Evolutionary conservation across 2,888 invertebrate genomes (phyloP), one percentile per base, ranked within the genome.

Genomic region (Epiblema foenella): DNA sequence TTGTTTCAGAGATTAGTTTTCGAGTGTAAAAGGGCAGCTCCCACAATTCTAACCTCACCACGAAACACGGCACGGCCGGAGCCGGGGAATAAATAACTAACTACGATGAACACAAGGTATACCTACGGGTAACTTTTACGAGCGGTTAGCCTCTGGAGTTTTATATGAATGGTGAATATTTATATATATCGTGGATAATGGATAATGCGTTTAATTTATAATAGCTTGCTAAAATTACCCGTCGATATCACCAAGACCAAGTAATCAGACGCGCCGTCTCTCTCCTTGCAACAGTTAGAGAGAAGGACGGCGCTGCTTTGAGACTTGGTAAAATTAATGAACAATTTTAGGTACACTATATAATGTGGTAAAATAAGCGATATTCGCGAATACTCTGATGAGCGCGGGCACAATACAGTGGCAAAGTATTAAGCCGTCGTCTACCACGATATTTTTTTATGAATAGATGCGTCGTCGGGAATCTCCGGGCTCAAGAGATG

Each of bases 61-160:
- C 58, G 11, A 49, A 66, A 12, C 46, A 17, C 46, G 54, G 54
- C 46, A 17, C 46, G 65, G 46, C 17, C 46, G 56, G 37, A 33
- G 65, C 65, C 65, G 52, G 15, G 15, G 20, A 52, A 60, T 65
- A 60, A 69, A 68, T 58, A 68, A 63, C 54, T 52, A 69, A 29
- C 54, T 70, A 70, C 59, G n/a, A 68, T 70, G 70, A 66, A 70
- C 65, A 70, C 70, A 70, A 66, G 46, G 46, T 46, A 66, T 37
- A 46, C 46, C 65, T 12, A 65, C 64, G 54, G 64, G 54, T 64
- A 64, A 24, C n/a, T 64, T 54, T 24, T n/a, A 39, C 20, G 39
- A 64, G 52, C 64, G 11, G 20, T n/a, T 54, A 64, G 64, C 39
- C 39, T 64, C 64, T 64, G 63, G 15, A n/a, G 24, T 52, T 52